Evolutionary conservation across 37 sponge, comb jelly and placozoan genomes (phyloP).

Genomic region (Bolinopsis microptera): DNA sequence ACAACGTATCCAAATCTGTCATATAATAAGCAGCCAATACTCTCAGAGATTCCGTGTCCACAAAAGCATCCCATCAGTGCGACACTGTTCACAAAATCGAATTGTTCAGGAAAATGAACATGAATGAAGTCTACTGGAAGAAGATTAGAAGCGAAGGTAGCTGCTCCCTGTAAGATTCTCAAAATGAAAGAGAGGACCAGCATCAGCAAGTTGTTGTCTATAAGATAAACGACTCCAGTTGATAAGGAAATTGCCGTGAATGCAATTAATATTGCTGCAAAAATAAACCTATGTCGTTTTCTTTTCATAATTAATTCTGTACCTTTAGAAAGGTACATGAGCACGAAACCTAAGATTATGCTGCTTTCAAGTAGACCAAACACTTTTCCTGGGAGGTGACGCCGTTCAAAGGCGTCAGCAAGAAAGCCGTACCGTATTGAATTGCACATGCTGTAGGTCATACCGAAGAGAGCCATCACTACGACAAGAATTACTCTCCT

Average conservation of each 20-base stretch:
- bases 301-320: conserved; percentile 8
- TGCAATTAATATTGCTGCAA: background rate
- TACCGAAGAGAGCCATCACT: background rate
- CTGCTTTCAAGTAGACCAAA: background rate
- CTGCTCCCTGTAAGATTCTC: background rate
- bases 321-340: background rate
- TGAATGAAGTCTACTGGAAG: background rate
- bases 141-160: background rate
- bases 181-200: background rate
- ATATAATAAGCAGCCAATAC: background rate
- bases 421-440: background rate
- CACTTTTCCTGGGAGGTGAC: background rate
- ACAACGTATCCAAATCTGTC: background rate
- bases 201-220: background rate
- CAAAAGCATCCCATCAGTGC: background rate
- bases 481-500: no score
- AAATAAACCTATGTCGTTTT: background rate
- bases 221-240: background rate
- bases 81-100: background rate
- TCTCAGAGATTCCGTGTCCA: background rate
- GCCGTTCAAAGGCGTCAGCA: background rate
- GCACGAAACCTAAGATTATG: background rate
- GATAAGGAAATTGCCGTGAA: background rate
- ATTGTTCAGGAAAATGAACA: background rate
- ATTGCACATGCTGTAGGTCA: background rate